A percentile compares a stretch with the other conserved stretches of the same genome.
These are phyloP conservation scores for Orcinus orca DNA, from an alignment of 2,113 vertebrate species.

Conservation along the genomic window DNA sequence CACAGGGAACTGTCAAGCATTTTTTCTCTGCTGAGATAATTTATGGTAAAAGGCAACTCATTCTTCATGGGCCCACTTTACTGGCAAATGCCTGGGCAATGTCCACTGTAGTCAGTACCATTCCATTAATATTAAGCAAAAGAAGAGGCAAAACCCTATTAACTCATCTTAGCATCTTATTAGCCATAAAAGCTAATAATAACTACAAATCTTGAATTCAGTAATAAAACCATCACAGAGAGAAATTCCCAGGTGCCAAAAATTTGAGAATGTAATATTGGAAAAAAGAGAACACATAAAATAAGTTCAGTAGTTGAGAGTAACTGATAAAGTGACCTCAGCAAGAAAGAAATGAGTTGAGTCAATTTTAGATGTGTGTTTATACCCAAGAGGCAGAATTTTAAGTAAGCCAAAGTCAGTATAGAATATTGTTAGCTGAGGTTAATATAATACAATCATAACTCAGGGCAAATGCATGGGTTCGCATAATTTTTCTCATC, in stretches of 20 bases:
- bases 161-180: constrained; percentile 18
- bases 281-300: neutral
- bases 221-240: constrained; percentile 10
- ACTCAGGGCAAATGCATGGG: neutral
- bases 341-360: constrained; percentile 47
- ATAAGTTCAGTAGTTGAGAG: neutral
- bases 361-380: constrained; percentile 31
- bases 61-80: neutral
- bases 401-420: constrained; percentile 20
- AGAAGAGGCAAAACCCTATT: neutral
- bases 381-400: constrained; percentile 48
- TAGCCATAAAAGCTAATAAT: neutral
- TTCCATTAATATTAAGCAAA: constrained; percentile 40
- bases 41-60: neutral
- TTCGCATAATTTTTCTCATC: constrained; percentile 46
- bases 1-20: neutral
- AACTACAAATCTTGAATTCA: neutral
- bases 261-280: neutral
- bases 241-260: neutral
- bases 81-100: neutral
- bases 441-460: neutral
- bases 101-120: neutral
- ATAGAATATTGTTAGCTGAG: constrained; percentile 21
- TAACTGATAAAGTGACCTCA: constrained; percentile 23
- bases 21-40: neutral